Conservation (phyloP, 2,888 invertebrate species). For the Pycnomerus fuliginosus region DNA sequence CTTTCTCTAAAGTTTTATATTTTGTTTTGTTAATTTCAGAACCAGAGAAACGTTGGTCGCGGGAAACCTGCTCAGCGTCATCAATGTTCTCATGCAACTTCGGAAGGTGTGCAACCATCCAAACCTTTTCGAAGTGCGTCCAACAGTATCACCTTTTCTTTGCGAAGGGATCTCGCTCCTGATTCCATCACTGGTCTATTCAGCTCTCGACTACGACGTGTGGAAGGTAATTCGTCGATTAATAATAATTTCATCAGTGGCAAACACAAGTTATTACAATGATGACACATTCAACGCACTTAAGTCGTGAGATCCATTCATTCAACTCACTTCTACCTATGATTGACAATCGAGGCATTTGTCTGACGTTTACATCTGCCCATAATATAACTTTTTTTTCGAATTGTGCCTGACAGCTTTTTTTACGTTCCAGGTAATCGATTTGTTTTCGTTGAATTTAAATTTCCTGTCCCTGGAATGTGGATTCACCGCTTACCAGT, state of each 20-base stretch:
- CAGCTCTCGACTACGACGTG: conserved; percentile 70
- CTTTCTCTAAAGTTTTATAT: too few species aligned
- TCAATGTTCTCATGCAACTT: conserved; percentile 96
- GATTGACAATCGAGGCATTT: conserved; percentile 43
- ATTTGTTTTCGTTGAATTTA: conserved; percentile 65
- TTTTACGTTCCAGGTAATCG: conserved; percentile 58
- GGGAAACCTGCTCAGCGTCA: conserved; percentile 92
- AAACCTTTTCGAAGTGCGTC: conserved; percentile 95
- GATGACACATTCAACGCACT: conserved; percentile 33
- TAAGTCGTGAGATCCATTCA: conserved; percentile 41
- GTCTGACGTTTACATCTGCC: conserved; percentile 32
- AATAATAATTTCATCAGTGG: background rate
- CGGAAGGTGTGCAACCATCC: conserved; percentile 98
- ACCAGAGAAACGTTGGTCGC: conserved; percentile 90
- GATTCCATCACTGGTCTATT: conserved; percentile 72
- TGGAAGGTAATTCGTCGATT: conserved; percentile 59
- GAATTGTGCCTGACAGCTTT: conserved; percentile 1
- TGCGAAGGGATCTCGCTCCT: conserved; percentile 72
- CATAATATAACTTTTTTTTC: conserved; percentile 13
- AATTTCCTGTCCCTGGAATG: conserved; percentile 66
- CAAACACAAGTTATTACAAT: conserved; percentile 16
- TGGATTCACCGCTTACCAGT: conserved; percentile 74
- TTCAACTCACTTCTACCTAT: conserved; percentile 35
- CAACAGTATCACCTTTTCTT: conserved; percentile 91
- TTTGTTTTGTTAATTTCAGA: conserved; percentile 54